Base-by-base conservation (phyloP, 2,113 vertebrate species). In the Actinemys pallida region DNA sequence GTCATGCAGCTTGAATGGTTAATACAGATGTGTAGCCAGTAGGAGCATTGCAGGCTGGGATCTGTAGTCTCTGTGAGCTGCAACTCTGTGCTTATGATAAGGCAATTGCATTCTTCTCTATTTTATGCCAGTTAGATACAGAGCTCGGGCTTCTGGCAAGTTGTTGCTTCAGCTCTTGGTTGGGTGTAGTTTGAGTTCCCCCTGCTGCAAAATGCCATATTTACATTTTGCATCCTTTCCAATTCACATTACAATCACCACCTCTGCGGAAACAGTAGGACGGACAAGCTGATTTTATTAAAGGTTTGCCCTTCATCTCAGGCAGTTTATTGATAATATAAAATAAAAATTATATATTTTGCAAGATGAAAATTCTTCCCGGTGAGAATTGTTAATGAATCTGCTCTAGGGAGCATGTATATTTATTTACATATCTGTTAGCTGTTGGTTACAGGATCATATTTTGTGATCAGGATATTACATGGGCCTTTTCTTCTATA, bases 21-120 rank as follows among this genome's bases (percentile, higher is more conserved):
- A 91, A 69, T 56, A 12, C 2, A 50, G 47, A 88, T 39, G 4
- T 82, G 19, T 50, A 76, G 69, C n/a, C 49, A 45, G 29, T 62
- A 8, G 2, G 50, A 88, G 7, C 1, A 0, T 47, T 53, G 54
- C 31, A 69, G n/a, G 12, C 39, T 94, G 42, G 31, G 35, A 52
- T 8, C 57, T 1, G 1, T 45, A 49, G 83, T 86, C 29, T 80
- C 59, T 78, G 27, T 2, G 1, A 0, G 0, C 50, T 76, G 27
- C 2, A 2, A 24, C 39, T 87, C 65, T 85, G 86, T 25, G 5
- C 53, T 57, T 39, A 42, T 17, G 62, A 24, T 65, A 84, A 31
- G 42, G 3, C 17, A 29, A 31, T 27, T 89, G 1, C 0, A 3
- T 8, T 75, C 20, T 20, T 87, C 13, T 89, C 49, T 90, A 47